Evolutionary conservation across 1,140 invertebrate genomes (phyloP).

Genomic region (Rhopalosiphum padi): DNA sequence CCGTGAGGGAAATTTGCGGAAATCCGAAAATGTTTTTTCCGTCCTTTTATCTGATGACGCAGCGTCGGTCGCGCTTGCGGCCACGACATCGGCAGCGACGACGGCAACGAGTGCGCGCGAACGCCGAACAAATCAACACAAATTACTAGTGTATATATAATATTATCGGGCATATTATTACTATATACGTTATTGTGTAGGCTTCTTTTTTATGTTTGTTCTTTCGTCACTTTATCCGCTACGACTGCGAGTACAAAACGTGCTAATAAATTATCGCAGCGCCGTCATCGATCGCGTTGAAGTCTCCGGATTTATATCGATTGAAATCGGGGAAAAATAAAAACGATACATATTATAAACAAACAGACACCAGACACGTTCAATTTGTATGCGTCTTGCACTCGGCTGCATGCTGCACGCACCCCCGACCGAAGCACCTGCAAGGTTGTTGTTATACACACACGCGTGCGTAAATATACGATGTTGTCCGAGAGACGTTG

Average conservation of each 20-base stretch:
- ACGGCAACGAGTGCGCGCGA: neutral
- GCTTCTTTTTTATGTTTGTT: neutral
- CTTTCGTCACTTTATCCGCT: neutral
- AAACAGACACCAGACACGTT: constrained; percentile 25
- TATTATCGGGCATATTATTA: neutral
- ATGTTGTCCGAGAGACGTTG: neutral
- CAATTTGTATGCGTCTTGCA: constrained; percentile 50
- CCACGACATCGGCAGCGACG: too few species aligned
- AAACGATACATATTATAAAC: constrained; percentile 19
- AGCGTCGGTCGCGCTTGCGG: too few species aligned
- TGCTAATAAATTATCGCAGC: neutral
- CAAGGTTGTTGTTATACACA: constrained; percentile 21
- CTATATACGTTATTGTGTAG: neutral
- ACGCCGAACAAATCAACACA: neutral
- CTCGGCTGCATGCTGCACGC: neutral
- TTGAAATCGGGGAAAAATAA: neutral
- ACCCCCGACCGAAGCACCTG: neutral
- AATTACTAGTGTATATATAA: neutral
- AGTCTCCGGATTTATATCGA: neutral
- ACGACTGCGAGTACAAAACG: neutral
- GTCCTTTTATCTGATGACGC: neutral
- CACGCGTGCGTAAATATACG: neutral
- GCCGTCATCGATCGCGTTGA: neutral
- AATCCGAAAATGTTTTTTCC: neutral
- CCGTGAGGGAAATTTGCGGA: neutral